These are phyloP conservation scores for Phengaris arion DNA, from an alignment of 2,888 invertebrate genomes.

Conservation along the genomic window DNA sequence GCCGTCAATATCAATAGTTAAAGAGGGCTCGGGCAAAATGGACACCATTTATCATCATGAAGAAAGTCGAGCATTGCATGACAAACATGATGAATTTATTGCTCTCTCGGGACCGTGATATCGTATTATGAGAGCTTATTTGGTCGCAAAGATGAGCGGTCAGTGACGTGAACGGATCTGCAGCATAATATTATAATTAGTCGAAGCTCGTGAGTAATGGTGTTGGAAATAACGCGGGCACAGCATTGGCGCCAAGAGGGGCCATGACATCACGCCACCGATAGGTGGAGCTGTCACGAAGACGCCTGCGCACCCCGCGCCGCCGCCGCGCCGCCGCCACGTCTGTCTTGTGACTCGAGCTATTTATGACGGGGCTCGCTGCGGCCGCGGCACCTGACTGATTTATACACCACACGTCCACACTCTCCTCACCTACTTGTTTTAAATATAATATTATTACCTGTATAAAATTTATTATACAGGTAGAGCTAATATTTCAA, in stretches of 20 bases:
- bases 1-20: conserved; percentile 47
- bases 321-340: conserved; percentile 50
- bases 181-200: conserved; percentile 73
- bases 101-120: conserved; percentile 30
- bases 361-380: conserved; percentile 46
- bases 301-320: conserved; percentile 36
- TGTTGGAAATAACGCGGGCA: conserved; percentile 74
- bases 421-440: conserved; percentile 8
- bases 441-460: not conserved
- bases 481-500: not conserved
- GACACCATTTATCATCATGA: not conserved
- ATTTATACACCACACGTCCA: conserved; percentile 47
- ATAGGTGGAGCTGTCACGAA: conserved; percentile 37
- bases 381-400: conserved; percentile 41
- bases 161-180: conserved; percentile 59
- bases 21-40: conserved; percentile 42
- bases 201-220: conserved; percentile 75
- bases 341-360: conserved; percentile 75
- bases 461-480: not conserved
- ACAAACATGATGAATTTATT: not conserved
- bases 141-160: conserved; percentile 50
- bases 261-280: conserved; percentile 48
- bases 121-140: conserved; percentile 39
- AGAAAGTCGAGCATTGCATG: not conserved
- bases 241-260: conserved; percentile 75